Base-by-base conservation (phyloP, 2,888 invertebrate species). In the Caenorhabditis zanzibari region DNA sequence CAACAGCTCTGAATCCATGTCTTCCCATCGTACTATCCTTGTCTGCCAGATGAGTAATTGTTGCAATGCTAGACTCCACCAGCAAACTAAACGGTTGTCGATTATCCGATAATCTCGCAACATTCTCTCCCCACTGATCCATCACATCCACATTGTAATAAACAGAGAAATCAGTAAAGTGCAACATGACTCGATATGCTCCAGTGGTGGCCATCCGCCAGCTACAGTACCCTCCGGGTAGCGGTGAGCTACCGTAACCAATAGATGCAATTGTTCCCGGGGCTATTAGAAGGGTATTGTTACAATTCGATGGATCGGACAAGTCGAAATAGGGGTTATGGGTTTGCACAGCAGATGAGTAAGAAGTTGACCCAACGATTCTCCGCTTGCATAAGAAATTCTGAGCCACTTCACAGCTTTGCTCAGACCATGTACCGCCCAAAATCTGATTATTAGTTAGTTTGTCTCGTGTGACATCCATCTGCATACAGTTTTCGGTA, bases 301-400 rank as follows among this genome's bases (percentile, higher is more conserved):
- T 68, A 38, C 69, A 54, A 35, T 69, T 26, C 0, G 54, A 56
- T n/a, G 28, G 49, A 41, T 56, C 56, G 1, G 14, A 12, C 14
- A 54, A 35, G 16, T 54, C 24, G 7, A n/a, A n/a, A n/a, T 16
- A 32, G 49, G 9, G 9, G 47, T 1, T 47, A 47, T 2, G 47
- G 32, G 32, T n/a, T n/a, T n/a, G 32, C 5, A 32, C 5, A 32
- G 32, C 32, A 32, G 32, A 1, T 49, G 35, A 22, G 5, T 6
- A 19, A 6, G 68, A 6, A 6, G 19, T 32, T 3, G 19, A n/a
- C 2, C 16, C n/a, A 26, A 14, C 0, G 14, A 61, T 61, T 35
- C 9, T 61, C 35, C 61, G 32, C 38, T 61, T 61, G 24, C 72
- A 72, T 52, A 72, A 22, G 38, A 72, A 72, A 26, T 49, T 10